phyloP scores from a whole-genome alignment of 2,797 vertebrate genomes.

The Chaetodon trifasciatus region DNA sequence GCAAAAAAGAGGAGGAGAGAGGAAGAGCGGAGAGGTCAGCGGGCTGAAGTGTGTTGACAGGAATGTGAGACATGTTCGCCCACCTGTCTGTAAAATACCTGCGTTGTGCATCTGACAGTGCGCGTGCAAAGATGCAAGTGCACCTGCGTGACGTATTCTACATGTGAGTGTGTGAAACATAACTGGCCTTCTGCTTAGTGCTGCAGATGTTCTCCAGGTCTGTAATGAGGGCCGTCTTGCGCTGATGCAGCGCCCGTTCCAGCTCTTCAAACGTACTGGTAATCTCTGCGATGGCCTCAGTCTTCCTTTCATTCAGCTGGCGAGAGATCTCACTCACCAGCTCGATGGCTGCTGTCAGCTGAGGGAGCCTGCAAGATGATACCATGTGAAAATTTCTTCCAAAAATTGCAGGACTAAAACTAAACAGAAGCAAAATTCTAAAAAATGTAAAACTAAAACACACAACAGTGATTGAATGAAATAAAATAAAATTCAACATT shows the following conservation, averaged over 20 bases:
- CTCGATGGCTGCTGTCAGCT: constrained; percentile 91
- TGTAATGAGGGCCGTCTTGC: constrained; percentile 89
- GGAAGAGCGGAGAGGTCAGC: background rate
- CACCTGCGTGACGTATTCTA: background rate
- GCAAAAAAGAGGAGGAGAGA: constrained; percentile 9
- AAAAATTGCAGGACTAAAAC: background rate
- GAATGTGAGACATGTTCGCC: background rate
- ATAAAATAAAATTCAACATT: background rate
- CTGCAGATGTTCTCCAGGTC: constrained; percentile 94
- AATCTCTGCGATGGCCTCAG: constrained; percentile 90
- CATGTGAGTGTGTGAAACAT: background rate
- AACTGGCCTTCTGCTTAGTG: constrained; percentile 92
- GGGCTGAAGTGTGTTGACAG: constrained; percentile 4
- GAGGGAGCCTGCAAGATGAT: constrained; percentile 87
- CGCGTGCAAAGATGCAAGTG: background rate
- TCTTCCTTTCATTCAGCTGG: constrained; percentile 92
- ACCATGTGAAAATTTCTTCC: background rate
- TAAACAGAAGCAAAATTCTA: background rate
- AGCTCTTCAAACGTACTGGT: constrained; percentile 93
- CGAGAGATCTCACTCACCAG: constrained; percentile 93
- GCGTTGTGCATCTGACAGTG: background rate
- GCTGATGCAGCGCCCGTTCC: constrained; percentile 90
- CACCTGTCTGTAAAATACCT: background rate
- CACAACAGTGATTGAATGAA: background rate
- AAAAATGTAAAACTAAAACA: background rate